phyloP scores from a whole-genome alignment of 2,797 vertebrate species.

The Numenius phaeopus region DNA sequence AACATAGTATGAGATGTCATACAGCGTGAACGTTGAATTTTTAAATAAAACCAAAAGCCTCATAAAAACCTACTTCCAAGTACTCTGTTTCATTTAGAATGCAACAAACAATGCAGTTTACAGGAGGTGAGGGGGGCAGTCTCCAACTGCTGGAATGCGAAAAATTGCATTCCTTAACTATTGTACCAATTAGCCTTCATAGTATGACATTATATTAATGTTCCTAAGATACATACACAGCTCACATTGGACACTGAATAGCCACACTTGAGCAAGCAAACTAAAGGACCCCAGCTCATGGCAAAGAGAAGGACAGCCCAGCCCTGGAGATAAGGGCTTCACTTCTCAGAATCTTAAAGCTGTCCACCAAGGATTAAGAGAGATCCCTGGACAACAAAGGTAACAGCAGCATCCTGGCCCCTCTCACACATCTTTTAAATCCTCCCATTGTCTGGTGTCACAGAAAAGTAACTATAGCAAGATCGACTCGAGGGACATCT shows the following conservation, averaged over 20 bases:
- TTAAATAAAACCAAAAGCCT: not conserved
- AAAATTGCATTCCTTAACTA: not conserved
- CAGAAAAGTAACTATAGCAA: not conserved
- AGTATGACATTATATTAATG: not conserved
- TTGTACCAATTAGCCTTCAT: not conserved
- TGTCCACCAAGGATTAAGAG: not conserved
- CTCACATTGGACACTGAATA: not conserved
- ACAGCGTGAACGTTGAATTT: not conserved
- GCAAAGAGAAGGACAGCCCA: not conserved
- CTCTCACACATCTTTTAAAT: not conserved
- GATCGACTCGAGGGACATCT: too few relatives aligned
- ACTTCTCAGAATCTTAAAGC: not conserved
- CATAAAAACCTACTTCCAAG: not conserved
- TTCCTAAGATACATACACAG: not conserved
- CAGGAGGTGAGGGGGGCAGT: too few relatives aligned
- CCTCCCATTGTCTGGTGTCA: not conserved
- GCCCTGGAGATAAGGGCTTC: not conserved
- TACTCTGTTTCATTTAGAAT: not conserved
- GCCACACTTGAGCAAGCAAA: not conserved
- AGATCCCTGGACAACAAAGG: not conserved
- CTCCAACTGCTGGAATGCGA: not conserved
- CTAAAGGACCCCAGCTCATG: not conserved
- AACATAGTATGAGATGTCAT: not conserved
- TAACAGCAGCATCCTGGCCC: not conserved
- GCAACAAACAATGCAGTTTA: not conserved